Percentiles rank a stretch among this genome's conserved stretches.
Evolutionary conservation across 2,113 vertebrate genomes (phyloP).

Genomic region (Oryzias woworae): DNA sequence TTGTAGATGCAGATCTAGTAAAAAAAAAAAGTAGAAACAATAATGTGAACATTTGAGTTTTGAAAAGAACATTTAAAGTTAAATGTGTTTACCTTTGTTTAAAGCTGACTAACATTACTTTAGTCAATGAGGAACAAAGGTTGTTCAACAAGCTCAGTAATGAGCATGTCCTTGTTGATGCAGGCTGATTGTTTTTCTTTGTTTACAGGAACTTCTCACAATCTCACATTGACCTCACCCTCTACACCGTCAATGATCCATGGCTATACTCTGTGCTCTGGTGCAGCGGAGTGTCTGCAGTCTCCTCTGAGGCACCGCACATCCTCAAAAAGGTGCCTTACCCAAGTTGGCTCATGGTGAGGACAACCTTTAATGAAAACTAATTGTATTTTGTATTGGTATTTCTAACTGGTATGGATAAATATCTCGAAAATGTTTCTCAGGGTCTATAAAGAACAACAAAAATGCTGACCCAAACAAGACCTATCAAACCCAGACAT

Average conservation of each 20-base stretch:
- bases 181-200: constrained; percentile 4
- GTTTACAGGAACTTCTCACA: constrained; percentile 78
- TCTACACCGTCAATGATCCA: constrained; percentile 89
- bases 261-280: constrained; percentile 96
- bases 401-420: background rate
- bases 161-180: background rate
- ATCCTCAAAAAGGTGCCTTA: constrained; percentile 86
- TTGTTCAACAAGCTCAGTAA: too few species aligned
- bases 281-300: constrained; percentile 86
- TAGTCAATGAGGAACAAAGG: too few species aligned
- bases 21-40: too few species aligned
- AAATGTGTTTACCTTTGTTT: too few species aligned
- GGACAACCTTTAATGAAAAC: background rate
- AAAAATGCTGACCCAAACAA: too few species aligned
- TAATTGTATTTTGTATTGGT: background rate
- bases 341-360: constrained; percentile 94
- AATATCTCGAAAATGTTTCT: background rate
- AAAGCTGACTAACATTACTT: too few species aligned
- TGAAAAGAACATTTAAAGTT: too few species aligned
- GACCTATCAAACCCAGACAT: too few species aligned
- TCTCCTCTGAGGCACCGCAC: constrained; percentile 89
- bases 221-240: constrained; percentile 86
- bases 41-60: too few species aligned
- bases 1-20: background rate
- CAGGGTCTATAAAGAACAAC: too few species aligned